Percentiles rank a stretch among this genome's conserved stretches.
Evolutionary conservation across 1,140 invertebrate genomes (phyloP).

Genomic region (Drosophila orena): DNA sequence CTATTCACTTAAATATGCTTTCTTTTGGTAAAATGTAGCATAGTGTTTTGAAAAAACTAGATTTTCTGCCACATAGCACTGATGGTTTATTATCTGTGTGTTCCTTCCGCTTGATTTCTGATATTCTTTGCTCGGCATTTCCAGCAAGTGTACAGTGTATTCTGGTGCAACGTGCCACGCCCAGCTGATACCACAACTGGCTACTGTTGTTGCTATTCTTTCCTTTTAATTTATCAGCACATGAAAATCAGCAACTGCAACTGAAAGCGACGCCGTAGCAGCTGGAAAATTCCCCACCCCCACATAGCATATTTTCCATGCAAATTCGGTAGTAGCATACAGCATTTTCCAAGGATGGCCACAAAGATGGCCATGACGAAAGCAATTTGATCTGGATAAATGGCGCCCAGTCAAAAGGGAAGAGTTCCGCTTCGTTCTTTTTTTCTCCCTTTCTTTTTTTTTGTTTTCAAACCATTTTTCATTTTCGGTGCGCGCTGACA

Average conservation of each 20-base stretch:
- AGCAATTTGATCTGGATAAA: constrained; percentile 47
- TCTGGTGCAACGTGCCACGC: constrained; percentile 20
- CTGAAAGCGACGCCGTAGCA: constrained; percentile 15
- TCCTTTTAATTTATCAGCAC: constrained; percentile 47
- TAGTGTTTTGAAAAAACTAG: no score
- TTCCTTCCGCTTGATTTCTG: no score
- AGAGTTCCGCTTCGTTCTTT: neutral
- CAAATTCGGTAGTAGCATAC: constrained; percentile 30
- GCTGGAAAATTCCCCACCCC: constrained; percentile 4
- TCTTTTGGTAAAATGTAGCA: no score
- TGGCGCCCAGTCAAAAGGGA: constrained; percentile 9
- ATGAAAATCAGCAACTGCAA: constrained; percentile 40
- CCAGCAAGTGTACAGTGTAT: neutral
- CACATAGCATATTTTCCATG: constrained; percentile 34
- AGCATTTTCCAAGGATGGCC: constrained; percentile 4
- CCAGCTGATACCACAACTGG: constrained; percentile 34
- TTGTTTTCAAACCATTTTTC: constrained; percentile 54
- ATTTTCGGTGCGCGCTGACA: constrained; percentile 59
- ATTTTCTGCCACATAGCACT: no score
- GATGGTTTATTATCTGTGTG: no score
- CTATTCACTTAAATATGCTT: no score
- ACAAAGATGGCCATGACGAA: constrained; percentile 43
- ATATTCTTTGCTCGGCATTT: neutral
- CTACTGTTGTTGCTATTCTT: constrained; percentile 4
- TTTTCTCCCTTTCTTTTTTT: neutral